These are phyloP conservation scores for Anseranas semipalmata DNA, from an alignment of 2,113 vertebrate species.

Conservation along the genomic window DNA sequence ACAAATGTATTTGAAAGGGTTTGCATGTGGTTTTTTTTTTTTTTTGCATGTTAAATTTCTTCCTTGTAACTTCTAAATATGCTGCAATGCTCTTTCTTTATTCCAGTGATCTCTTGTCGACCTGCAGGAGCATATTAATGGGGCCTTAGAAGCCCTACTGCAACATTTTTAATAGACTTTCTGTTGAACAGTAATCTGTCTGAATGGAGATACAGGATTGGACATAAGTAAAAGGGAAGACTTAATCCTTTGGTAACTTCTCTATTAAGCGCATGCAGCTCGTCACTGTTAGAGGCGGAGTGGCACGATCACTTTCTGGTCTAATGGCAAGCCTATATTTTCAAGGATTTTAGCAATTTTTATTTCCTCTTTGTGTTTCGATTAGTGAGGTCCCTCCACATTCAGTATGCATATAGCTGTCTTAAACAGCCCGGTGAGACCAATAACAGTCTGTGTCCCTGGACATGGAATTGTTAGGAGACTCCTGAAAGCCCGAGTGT, in stretches of 20 bases:
- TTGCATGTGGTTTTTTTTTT: fast-evolving
- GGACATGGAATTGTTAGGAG: background rate
- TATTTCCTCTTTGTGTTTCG: background rate
- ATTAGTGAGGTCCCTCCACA: background rate
- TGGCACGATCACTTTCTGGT: background rate
- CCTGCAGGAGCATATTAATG: background rate
- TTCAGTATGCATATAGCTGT: background rate
- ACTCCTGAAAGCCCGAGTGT: background rate
- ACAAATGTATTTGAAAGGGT: background rate
- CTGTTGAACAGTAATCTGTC: background rate
- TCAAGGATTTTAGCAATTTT: background rate
- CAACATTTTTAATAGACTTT: background rate
- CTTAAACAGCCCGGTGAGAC: background rate
- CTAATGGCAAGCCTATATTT: background rate
- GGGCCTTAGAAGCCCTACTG: background rate
- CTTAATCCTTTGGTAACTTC: background rate
- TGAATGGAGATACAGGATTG: background rate
- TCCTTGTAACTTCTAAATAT: background rate
- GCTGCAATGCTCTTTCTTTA: background rate
- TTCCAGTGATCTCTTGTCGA: background rate
- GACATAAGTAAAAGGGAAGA: background rate
- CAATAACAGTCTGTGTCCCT: background rate
- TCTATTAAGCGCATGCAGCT: background rate
- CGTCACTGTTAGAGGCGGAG: background rate
- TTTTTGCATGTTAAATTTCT: background rate